Conservation (phyloP, 2,113 vertebrate genomes). For the human (Homo sapiens) region GRCh38 chr3:73298001-73298500, state of each 20-base stretch:
- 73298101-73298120: not conserved
- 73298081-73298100: not conserved
- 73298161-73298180: not conserved
- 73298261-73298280: not conserved
- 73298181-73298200: not conserved
- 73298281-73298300: constrained; percentile 5
- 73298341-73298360: constrained; percentile 23
- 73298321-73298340: not conserved
- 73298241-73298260: not conserved
- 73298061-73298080: not conserved
- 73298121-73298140: not conserved
- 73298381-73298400: constrained; percentile 58
- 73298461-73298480: constrained; percentile 67
- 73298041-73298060: rapidly evolving
- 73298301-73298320: constrained; percentile 17
- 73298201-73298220: not conserved
- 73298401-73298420: constrained; percentile 34
- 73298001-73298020: rapidly evolving
- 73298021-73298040: not conserved
- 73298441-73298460: constrained; percentile 37
- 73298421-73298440: constrained; percentile 62
- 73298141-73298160: not conserved
- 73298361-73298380: constrained; percentile 1
- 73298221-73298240: not conserved
- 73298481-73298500: constrained; percentile 71